Base-by-base conservation (phyloP, 2,113 vertebrate species). In the Tursiops truncatus region DNA sequence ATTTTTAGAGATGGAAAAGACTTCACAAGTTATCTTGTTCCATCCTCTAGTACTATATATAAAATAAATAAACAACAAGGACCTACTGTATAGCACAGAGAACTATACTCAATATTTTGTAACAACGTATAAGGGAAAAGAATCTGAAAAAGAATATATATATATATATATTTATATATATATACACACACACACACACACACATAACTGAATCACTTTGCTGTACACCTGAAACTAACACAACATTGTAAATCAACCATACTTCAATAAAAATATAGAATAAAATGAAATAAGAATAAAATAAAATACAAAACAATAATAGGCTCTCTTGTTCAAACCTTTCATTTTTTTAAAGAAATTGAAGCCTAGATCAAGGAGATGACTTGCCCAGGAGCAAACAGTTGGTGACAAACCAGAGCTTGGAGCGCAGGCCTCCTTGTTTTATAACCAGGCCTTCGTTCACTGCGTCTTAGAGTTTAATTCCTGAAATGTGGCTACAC, bases 401-500 rank as follows among this genome's bases (percentile, higher is more conserved):
- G 87, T 33, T 28, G 31, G 60, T 20, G 50, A 33, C 47, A 84
- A 53, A 31, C 15, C 10, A n/a, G 56, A 26, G 21, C 28, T 79
- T 74, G 85, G 38, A 17, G n/a, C 0, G 8, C n/a, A 68, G 85
- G 4, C 60, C 17, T 38, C 36, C 33, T 8, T n/a, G 65, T 86
- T 85, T 92, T 68, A n/a, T 71, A 89, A 70, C 25, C 6, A 31
- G 44, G 63, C 41, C 41, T 82, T 47, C 13, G 1, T 76, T n/a
- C 31, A 26, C 68, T 82, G 36, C 11, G 14, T 65, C 70, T 89
- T 18, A 14, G 90, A 53, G 63, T 86, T 83, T 76, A 74, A 88
- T 94, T 83, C 89, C 82, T 83, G 41, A 87, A 92, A 63, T 90
- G 94, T 94, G 81, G 67, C 96, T 65, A 2, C 63, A n/a, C 8